phyloP scores from a whole-genome alignment of 2,797 vertebrate genomes.

The Myripristis jacobus region DNA sequence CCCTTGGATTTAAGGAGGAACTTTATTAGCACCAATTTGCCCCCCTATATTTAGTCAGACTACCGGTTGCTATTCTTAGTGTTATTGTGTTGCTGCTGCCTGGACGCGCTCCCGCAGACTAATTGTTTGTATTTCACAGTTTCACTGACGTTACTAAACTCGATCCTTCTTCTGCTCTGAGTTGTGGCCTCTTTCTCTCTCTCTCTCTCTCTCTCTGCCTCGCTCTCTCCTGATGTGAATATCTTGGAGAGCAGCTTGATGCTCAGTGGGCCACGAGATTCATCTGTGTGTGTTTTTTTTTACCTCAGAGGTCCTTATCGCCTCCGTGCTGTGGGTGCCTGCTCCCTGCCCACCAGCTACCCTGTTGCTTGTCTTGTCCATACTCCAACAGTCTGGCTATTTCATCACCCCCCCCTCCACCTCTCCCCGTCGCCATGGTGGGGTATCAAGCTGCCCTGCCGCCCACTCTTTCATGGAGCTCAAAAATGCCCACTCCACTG shows the following conservation, averaged over 20 bases:
- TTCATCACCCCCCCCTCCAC: neutral
- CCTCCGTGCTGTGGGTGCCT: neutral
- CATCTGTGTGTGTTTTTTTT: neutral
- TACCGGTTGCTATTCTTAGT: neutral
- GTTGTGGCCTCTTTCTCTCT: neutral
- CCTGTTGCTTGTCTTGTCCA: neutral
- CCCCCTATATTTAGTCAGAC: conserved; percentile 22
- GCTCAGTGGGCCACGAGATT: neutral
- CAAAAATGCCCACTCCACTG: no score
- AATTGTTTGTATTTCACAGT: neutral
- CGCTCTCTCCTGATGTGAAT: neutral
- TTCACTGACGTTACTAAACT: neutral
- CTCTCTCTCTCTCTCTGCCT: neutral
- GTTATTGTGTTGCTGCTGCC: conserved; percentile 5
- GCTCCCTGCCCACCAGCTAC: neutral
- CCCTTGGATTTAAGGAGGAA: conserved; percentile 10
- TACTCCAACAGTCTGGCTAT: neutral
- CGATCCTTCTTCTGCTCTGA: no score
- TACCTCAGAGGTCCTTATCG: neutral
- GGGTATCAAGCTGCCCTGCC: neutral
- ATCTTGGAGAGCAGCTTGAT: neutral
- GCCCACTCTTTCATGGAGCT: no score
- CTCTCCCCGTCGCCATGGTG: neutral
- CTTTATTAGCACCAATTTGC: conserved; percentile 36
- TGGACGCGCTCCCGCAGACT: neutral